Evolutionary conservation across 2,797 vertebrate species (phyloP), one percentile per base, ranked within the genome.

Genomic region (Valencia hispanica): DNA sequence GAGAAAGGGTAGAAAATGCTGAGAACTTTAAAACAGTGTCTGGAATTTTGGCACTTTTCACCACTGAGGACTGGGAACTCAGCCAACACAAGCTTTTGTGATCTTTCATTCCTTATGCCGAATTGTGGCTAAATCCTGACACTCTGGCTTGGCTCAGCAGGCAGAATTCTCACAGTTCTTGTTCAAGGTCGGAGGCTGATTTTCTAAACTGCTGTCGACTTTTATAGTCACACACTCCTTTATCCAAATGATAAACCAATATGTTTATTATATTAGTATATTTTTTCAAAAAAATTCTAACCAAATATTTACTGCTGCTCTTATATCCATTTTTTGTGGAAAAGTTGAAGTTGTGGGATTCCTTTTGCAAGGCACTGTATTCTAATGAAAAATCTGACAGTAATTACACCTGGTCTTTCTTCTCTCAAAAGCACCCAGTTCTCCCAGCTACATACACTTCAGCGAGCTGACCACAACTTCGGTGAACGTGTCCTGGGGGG

Each of bases 381-480:
- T 45, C 25, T 68, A 68, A 68, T 70, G 75, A 70, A 3, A 27
- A 25, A 75, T 82, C 47, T 20, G 73, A 32, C 50, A 74, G 0
- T 87, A 71, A 59, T 83, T 74, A 61, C 27, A 59, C 57, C 17
- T 68, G 75, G 34, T 68, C 65, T 6, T 47, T 17, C 20, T 41
- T 65, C 66, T 82, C 51, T 74, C 50, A 25, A 84, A 92, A 99
- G 98, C 98, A 5, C 98, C 98, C 80, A 98, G 96, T 0, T 95
- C 97, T 39, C 98, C 98, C 0, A 92, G 94, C 88, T 96, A 95
- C 27, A 96, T 99, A 89, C 96, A 96, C 78, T 99, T 99, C 95
- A 98, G 98, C 10, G 98, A 99, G 87, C 91, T 99, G 92, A 99
- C 98, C 92, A 99, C 98, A 41, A 98, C 97, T 0, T 99, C 98